Evolutionary conservation across 1,140 invertebrate species (phyloP), one percentile per base, ranked within the genome.

Genomic region (Caerostris darwini): DNA sequence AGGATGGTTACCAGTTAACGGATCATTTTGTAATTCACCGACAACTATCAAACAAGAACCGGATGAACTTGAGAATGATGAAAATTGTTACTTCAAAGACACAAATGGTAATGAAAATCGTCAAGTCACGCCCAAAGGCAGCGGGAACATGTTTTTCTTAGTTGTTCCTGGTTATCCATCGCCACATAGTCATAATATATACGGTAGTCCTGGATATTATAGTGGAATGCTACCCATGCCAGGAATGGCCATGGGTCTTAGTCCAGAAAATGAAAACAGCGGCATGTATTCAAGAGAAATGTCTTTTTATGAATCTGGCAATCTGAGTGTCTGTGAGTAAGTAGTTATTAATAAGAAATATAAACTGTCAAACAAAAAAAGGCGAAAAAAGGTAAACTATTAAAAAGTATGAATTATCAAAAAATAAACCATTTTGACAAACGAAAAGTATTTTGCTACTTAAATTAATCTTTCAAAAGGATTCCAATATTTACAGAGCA

Each of bases 121-220:
- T 34, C 14, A 14, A 7, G 17, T 19, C 3, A 54, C 17, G 7
- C 8, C 57, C 50, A 87, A 87, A 61, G 50, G 8, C 19, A 83
- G 56, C 12, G 14, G 53, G 3, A 87, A 87, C 19, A 61, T 87
- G 85, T 87, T 5, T 87, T 87, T 64, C 34, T 61, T 87, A n/a
- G 34, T 87, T 4, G 59, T 87, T 14, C 85, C 85, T 57, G 85
- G 85, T 10, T 87, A 87, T 53, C 8, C 34, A 8, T 57, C 85
- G 4, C 10, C n/a, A 3, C 85, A 87, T 14, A 64, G 19, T 61
- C 85, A 59, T 64, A 8, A 61, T 7, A 50, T 87, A 14, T 87
- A 61, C 53, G 10, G 7, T 53, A 87, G 53, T 64, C 57, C 54
- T 14, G 59, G 53, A 3, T 87, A 57, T 57, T 50, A 59, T 7